Evolutionary conservation across 2,113 vertebrate genomes (phyloP), one percentile per base, ranked within the genome.

Genomic region (Pterophyllum scalare): DNA sequence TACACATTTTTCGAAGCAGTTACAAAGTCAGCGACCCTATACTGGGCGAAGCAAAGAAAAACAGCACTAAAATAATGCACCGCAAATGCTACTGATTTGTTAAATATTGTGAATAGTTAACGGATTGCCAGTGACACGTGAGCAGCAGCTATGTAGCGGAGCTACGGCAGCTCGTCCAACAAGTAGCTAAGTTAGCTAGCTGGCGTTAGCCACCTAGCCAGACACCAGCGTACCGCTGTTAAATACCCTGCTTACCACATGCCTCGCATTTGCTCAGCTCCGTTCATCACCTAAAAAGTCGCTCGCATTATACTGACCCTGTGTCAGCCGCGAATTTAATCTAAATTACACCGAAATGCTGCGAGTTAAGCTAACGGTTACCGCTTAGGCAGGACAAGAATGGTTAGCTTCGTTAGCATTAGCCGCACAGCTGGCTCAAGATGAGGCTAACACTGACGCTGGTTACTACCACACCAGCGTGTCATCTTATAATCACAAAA

Each of bases 111-210:
- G 77, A 81, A 84, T 80, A 83, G 31, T 87, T 52, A 54, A 17
- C 60, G 79, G 82, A 79, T 89, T 83, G 87, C 92, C 92, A 79
- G 89, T 95, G 94, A 95, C 94, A 95, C 94, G 94, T 95, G 94
- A 95, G 91, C 94, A 94, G 89, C 80, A 77, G 87, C 85, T 84
- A 82, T 84, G 86, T 79, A 85, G 81, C 83, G 7, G 31, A 61
- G 87, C 80, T 78, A 80, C 19, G 64, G 82, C 64, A 83, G 65
- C 57, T 62, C 65, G 52, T 11, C 87, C 87, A 79, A 82, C 85
- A 80, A 84, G 84, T 75, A 81, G 84, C 87, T 11, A 59, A 62
- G 76, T 85, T 91, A 91, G 87, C 90, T 81, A 19, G 59, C 88
- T 15, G 14, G 49, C 10, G 2, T 82, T 89, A 92, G 87, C 91